phyloP scores from a whole-genome alignment of 2,113 vertebrate genomes.

The Ceyx melanurus region DNA sequence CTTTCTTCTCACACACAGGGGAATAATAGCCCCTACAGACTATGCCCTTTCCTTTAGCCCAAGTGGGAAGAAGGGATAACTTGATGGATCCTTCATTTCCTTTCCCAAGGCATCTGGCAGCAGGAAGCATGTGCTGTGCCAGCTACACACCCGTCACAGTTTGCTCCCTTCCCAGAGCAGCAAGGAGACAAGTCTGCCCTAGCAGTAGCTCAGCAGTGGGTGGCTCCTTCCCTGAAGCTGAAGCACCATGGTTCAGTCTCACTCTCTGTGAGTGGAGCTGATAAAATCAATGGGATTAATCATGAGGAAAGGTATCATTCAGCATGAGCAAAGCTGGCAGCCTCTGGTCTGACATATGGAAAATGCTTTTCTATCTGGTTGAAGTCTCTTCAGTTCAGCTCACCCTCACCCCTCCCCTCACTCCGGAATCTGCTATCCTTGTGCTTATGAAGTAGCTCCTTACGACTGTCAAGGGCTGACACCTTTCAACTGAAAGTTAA shows the following conservation, averaged over 20 bases:
- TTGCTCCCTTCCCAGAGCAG: slow-evolving; percentile 33
- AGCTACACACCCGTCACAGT: slow-evolving; percentile 21
- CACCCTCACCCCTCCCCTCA: background rate
- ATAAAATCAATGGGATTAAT: slow-evolving; percentile 52
- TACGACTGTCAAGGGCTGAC: background rate
- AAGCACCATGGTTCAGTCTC: background rate
- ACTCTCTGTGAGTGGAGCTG: background rate
- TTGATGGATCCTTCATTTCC: slow-evolving; percentile 51
- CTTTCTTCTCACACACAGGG: slow-evolving; percentile 56
- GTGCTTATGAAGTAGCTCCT: background rate
- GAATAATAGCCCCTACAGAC: slow-evolving; percentile 42
- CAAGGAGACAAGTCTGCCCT: slow-evolving; percentile 35
- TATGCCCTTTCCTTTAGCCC: slow-evolving; percentile 38
- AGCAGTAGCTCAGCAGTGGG: background rate
- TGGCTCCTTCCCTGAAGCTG: slow-evolving; percentile 37
- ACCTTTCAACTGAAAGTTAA: background rate
- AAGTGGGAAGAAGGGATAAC: slow-evolving; percentile 32
- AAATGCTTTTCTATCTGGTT: slow-evolving; percentile 21
- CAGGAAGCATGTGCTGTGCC: slow-evolving; percentile 25
- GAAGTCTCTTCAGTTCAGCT: background rate
- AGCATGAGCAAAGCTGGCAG: slow-evolving; percentile 51
- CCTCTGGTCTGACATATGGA: slow-evolving; percentile 51
- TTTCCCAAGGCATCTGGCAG: slow-evolving; percentile 65
- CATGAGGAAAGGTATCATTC: slow-evolving; percentile 43
- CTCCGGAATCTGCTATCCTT: background rate